Evolutionary conservation across 2,888 invertebrate species (phyloP).

Genomic region (Thecocarcelia acutangulata): DNA sequence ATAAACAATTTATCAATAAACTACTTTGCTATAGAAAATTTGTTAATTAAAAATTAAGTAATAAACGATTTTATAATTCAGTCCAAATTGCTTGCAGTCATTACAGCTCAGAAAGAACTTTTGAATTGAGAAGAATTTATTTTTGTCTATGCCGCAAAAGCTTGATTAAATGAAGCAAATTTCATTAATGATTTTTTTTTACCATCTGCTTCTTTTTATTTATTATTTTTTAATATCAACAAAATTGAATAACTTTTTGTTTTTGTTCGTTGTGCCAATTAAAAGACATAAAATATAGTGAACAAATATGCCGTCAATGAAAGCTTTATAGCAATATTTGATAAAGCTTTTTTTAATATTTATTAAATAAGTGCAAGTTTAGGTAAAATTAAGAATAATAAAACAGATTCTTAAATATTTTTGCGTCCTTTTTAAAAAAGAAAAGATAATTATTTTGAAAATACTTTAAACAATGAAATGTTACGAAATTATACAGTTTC

Average conservation of each 20-base stretch:
- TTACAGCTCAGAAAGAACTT: not conserved
- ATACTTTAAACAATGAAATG: conserved; percentile 8
- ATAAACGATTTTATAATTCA: too few relatives aligned
- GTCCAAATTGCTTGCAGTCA: too few relatives aligned
- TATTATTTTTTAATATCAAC: not conserved
- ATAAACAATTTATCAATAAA: too few relatives aligned
- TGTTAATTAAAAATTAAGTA: too few relatives aligned
- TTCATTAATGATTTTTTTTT: too few relatives aligned
- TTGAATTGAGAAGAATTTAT: not conserved
- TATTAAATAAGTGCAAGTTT: conserved; percentile 36
- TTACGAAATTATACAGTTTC: conserved; percentile 9
- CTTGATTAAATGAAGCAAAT: too few relatives aligned
- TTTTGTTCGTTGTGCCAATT: conserved; percentile 51
- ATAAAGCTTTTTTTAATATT: conserved; percentile 57
- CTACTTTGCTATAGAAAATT: too few relatives aligned
- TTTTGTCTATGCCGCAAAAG: too few relatives aligned
- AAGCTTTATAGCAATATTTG: conserved; percentile 49
- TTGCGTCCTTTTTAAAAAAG: conserved; percentile 50
- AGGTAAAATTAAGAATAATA: conserved; percentile 10
- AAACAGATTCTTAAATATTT: conserved; percentile 47
- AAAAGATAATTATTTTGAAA: conserved; percentile 32
- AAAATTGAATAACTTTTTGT: conserved; percentile 22
- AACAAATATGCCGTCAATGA: conserved; percentile 60
- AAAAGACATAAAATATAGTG: conserved; percentile 2
- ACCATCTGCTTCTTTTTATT: too few relatives aligned